Conservation (phyloP, 2,888 invertebrate genomes). For the Zeuzera pyrina region DNA sequence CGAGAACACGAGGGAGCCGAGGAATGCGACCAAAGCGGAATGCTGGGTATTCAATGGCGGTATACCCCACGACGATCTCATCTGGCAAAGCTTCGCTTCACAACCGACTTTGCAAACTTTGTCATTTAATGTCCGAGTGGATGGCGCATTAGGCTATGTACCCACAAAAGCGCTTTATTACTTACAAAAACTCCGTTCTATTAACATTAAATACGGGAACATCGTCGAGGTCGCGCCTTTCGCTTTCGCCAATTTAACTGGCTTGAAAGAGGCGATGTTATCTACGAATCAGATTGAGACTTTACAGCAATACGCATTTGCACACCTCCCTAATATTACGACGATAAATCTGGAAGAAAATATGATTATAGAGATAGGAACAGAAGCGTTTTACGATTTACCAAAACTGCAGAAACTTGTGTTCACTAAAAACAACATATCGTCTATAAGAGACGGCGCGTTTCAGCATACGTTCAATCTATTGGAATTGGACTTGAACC, state of each 20-base stretch:
- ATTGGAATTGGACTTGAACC: slow-evolving; percentile 85
- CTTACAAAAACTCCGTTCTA: slow-evolving; percentile 76
- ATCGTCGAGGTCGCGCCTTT: slow-evolving; percentile 79
- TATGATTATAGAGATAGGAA: slow-evolving; percentile 80
- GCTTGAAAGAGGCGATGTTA: slow-evolving; percentile 77
- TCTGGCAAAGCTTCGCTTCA: slow-evolving; percentile 83
- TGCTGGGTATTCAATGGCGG: slow-evolving; percentile 84
- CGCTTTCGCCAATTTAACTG: slow-evolving; percentile 82
- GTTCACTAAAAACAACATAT: slow-evolving; percentile 89
- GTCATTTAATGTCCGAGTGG: slow-evolving; percentile 80
- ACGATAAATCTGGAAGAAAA: slow-evolving; percentile 83
- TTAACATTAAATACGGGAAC: slow-evolving; percentile 82
- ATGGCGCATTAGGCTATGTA: slow-evolving; percentile 79
- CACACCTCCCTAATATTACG: slow-evolving; percentile 79
- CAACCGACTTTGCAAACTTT: slow-evolving; percentile 81
- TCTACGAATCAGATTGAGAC: slow-evolving; percentile 80
- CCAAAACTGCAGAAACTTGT: slow-evolving; percentile 82
- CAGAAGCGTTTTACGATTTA: slow-evolving; percentile 81
- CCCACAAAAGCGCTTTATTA: slow-evolving; percentile 80
- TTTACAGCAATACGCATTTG: slow-evolving; percentile 79
- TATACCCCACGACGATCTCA: slow-evolving; percentile 77
- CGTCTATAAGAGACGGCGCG: slow-evolving; percentile 87
- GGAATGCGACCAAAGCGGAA: slow-evolving; percentile 79
- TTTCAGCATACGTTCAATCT: slow-evolving; percentile 82
- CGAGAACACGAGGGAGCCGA: slow-evolving; percentile 65